A percentile compares a stretch with the other conserved stretches of the same genome.
Conservation (phyloP, 2,888 invertebrate species). For the Ectemnius lituratus region DNA sequence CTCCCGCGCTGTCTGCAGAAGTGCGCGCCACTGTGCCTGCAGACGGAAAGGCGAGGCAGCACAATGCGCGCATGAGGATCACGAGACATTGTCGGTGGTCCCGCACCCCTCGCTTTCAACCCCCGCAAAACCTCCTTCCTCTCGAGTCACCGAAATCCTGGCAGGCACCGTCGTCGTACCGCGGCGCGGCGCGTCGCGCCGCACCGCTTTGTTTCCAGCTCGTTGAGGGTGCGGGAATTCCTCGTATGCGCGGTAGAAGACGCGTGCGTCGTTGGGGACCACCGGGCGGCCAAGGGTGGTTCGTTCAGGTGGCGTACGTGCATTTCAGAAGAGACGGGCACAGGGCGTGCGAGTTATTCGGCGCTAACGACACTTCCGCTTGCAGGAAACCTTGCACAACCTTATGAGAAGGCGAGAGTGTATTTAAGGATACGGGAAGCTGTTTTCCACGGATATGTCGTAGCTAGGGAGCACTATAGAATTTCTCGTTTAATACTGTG, state of each 20-base stretch:
- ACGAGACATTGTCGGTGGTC: constrained; percentile 62
- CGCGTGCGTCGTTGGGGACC: constrained; percentile 38
- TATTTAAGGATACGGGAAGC: no score
- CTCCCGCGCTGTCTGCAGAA: constrained; percentile 56
- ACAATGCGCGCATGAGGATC: constrained; percentile 59
- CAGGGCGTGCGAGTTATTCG: constrained; percentile 49
- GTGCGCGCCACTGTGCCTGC: constrained; percentile 28
- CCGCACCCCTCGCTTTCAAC: constrained; percentile 33
- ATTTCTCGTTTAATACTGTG: no score
- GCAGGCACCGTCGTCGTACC: constrained; percentile 32
- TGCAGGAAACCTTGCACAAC: no score
- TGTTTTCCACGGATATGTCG: no score
- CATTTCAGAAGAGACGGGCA: constrained; percentile 52
- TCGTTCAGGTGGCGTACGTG: no score
- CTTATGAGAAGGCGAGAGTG: no score
- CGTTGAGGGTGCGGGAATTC: constrained; percentile 67
- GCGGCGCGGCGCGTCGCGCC: constrained; percentile 29
- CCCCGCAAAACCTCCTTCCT: constrained; percentile 28
- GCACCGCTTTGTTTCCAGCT: constrained; percentile 64
- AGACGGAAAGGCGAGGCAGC: constrained; percentile 48
- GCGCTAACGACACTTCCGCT: constrained; percentile 49
- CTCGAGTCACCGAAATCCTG: constrained; percentile 53
- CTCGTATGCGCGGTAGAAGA: constrained; percentile 30
- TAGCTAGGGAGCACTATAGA: no score
- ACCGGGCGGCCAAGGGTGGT: constrained; percentile 34